Base-by-base conservation (phyloP, 30 jellyfish, hydroid and myxozoan species). In the Aurelia coerulea region DNA sequence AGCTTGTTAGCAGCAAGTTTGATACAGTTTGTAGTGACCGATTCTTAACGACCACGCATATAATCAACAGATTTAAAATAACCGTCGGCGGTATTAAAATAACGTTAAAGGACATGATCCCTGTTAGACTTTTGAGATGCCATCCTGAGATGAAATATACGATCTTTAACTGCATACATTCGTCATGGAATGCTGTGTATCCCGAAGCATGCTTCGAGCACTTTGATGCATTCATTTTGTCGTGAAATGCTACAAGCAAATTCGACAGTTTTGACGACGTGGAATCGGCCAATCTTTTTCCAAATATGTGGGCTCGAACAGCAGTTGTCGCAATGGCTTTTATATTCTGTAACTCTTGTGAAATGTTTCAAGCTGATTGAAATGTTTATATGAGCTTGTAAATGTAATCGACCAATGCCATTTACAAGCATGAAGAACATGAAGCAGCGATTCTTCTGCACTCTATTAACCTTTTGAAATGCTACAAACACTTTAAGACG, bases 1-100 rank as follows among this genome's bases (percentile, higher is more conserved):
- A 75, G 83, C 88, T 84, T n/a, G 75, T 46, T 16, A 84, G 76
- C 5, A 84, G 74, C 32, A 81, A 73, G 78, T 84, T 84, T 31
- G 87, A 74, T 10, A 74, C 93, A 2, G 93, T 84, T 73, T 78
- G 93, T 5, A 84, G 58, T 0, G 88, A 73, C n/a, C 76, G 84
- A 42, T 73, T 67, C 68, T 63, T 84, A n/a, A 78, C 56, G 31
- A 84, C 60, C 0, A 84, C 88, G 34, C 74, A 6, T 63, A 84
- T 51, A 14, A 84, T 87, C 33, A 84, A 76, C 41, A 77, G 65
- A 42, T 84, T 84, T 19, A 84, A 34, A 5, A 69, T 19, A 35
- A 77, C 69, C 16, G 93, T 79, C 5, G 66, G 17, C 19, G 93
- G 93, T 41, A 81, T 87, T 7, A 65, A 74, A 2, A 60, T 39